A percentile compares a stretch with the other conserved stretches of the same genome.
phyloP scores from a whole-genome alignment of 2,888 invertebrate species.

The Fabriciana adippe region DNA sequence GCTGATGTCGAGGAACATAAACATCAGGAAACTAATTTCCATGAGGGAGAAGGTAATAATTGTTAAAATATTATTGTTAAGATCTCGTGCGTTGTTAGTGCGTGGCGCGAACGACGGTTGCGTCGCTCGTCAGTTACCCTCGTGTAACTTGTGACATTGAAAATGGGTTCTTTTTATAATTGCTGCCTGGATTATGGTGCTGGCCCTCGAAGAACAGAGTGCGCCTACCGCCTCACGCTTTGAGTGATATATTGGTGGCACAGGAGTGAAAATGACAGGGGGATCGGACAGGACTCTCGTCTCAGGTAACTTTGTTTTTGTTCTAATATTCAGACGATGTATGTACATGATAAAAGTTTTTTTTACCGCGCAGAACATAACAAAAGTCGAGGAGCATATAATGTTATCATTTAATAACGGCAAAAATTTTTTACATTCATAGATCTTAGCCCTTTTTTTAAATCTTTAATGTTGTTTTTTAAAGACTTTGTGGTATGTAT shows the following conservation, averaged over 20 bases:
- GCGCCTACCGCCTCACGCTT: slow-evolving; percentile 55
- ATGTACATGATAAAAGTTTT: slow-evolving; percentile 26
- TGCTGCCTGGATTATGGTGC: slow-evolving; percentile 79
- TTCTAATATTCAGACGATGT: slow-evolving; percentile 54
- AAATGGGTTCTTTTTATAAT: slow-evolving; percentile 80
- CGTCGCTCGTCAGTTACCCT: slow-evolving; percentile 64
- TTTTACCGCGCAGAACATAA: slow-evolving; percentile 25
- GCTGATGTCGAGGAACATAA: slow-evolving; percentile 78
- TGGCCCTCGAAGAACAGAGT: slow-evolving; percentile 65
- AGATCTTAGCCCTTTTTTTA: too few species aligned
- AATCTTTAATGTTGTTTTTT: too few species aligned
- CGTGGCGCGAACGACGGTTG: slow-evolving; percentile 61
- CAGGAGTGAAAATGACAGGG: slow-evolving; percentile 68
- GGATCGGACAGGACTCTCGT: slow-evolving; percentile 68
- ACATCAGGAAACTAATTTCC: slow-evolving; percentile 75
- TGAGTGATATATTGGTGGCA: slow-evolving; percentile 55
- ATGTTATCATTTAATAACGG: not conserved
- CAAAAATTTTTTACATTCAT: too few species aligned
- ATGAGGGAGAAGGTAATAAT: slow-evolving; percentile 81
- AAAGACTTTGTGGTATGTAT: too few species aligned
- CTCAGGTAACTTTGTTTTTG: slow-evolving; percentile 70
- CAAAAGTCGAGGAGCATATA: not conserved
- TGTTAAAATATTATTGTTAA: slow-evolving; percentile 73
- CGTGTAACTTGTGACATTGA: slow-evolving; percentile 81
- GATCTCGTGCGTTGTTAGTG: slow-evolving; percentile 64